Conservation (phyloP, 2,797 vertebrate genomes). For the Muraenolepis orangiensis region DNA sequence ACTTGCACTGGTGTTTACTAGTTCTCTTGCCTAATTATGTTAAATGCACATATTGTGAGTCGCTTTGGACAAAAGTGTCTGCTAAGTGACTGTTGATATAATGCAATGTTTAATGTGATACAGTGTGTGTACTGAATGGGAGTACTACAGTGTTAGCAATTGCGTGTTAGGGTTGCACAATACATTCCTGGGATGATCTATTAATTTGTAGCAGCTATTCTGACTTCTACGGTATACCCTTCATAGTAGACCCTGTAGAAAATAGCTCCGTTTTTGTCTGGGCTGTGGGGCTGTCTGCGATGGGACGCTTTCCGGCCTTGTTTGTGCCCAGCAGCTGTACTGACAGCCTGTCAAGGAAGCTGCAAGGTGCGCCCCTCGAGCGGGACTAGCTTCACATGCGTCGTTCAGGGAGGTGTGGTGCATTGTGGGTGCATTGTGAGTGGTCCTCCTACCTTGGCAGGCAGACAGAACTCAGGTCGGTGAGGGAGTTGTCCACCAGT, state of each 20-base stretch:
- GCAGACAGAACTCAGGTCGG: constrained; percentile 84
- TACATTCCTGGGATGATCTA: no score
- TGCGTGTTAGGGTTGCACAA: no score
- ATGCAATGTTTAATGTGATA: not conserved
- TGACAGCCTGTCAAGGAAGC: not conserved
- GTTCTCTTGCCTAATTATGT: no score
- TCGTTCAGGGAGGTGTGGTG: not conserved
- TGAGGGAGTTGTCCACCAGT: constrained; percentile 86
- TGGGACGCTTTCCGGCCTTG: not conserved
- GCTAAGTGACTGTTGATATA: no score
- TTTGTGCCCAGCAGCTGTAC: not conserved
- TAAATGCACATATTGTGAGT: no score
- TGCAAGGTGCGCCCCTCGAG: not conserved
- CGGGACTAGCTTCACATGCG: not conserved
- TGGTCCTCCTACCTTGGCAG: constrained; percentile 84
- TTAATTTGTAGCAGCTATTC: no score
- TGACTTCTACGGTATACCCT: no score
- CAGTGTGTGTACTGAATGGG: not conserved
- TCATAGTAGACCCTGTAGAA: no score
- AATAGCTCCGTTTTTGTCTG: no score
- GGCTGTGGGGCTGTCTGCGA: not conserved
- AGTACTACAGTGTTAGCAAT: not conserved
- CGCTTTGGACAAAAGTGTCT: no score
- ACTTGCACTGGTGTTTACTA: no score
- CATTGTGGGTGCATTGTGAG: not conserved